Base-by-base conservation (phyloP, 2,888 invertebrate species). In the Agrochola circellaris region DNA sequence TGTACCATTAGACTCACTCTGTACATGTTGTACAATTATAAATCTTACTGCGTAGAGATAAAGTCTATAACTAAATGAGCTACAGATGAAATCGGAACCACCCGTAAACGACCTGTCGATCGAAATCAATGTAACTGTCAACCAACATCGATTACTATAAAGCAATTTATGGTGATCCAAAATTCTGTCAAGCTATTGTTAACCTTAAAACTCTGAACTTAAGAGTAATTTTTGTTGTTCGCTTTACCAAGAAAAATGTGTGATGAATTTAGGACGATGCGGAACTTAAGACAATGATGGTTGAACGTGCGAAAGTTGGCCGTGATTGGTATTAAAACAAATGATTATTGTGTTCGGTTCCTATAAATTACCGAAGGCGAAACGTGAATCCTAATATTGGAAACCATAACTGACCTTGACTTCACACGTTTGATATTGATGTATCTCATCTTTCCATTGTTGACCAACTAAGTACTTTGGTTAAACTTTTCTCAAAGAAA, bases 51-150 rank as follows among this genome's bases (percentile, higher is more conserved):
- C 38, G 69, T 2, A 61, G 66, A 4, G 23, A 75, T 87, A 91
- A 89, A 87, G 81, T 82, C 54, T 30, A 85, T 15, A 87, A 79
- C 87, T 67, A 75, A 83, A 82, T 64, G n/a, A 45, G 1, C 62
- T 9, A n/a, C 48, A 65, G 23, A 51, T 42, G 17, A 79, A 83
- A 84, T 77, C 65, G 79, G 71, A 85, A 88, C 84, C 84, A 87
- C 80, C 80, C 62, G 69, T 78, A 87, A 91, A 89, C 83, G 85
- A 85, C 87, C 86, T 88, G 86, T 90, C 86, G 88, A 87, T 88
- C 87, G 83, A 89, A 91, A 92, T 91, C 90, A 87, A 90, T 91
- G 86, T 92, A 92, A 93, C 92, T 92, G 93, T 92, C 91, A 90
- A 88, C 89, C 83, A 83, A 83, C 85, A 88, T 88, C 85, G 90